Evolutionary conservation across 2,888 invertebrate genomes (phyloP).

Genomic region (Diadegma fenestrale): DNA sequence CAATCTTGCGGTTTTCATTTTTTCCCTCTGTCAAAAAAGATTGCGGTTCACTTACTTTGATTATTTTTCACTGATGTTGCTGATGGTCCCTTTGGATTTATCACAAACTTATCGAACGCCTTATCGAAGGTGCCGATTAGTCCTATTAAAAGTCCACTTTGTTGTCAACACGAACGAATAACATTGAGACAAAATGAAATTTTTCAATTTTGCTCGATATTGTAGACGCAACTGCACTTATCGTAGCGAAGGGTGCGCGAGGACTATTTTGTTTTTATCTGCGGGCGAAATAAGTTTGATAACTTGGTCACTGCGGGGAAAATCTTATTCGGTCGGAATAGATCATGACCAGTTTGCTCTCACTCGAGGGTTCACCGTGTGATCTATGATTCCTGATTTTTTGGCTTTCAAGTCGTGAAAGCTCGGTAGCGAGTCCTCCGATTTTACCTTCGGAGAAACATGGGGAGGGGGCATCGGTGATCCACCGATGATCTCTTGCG

Average conservation of each 20-base stretch:
- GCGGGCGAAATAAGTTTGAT: not conserved
- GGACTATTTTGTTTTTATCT: not conserved
- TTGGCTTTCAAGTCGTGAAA: constrained; percentile 68
- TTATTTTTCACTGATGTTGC: not conserved
- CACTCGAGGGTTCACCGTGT: constrained; percentile 70
- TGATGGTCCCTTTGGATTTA: not conserved
- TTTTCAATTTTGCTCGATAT: not conserved
- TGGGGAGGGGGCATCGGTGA: constrained; percentile 45
- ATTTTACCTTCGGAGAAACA: constrained; percentile 47
- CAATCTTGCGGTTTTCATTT: not conserved
- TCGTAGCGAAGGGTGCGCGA: not conserved
- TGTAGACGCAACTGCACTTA: constrained; percentile 20
- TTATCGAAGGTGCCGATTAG: not conserved
- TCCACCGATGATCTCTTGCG: constrained; percentile 68
- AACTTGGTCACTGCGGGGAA: constrained; percentile 54
- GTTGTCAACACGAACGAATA: not conserved
- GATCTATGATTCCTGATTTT: constrained; percentile 79
- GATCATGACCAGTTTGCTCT: constrained; percentile 65
- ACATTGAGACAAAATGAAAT: too few relatives aligned
- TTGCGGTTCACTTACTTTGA: not conserved
- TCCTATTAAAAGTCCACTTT: not conserved
- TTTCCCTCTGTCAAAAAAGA: not conserved
- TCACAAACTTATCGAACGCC: constrained; percentile 3
- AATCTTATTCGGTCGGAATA: constrained; percentile 58
- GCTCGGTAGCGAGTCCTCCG: constrained; percentile 58